phyloP scores from a whole-genome alignment of 2,797 vertebrate genomes.

The Ataeniobius toweri region DNA sequence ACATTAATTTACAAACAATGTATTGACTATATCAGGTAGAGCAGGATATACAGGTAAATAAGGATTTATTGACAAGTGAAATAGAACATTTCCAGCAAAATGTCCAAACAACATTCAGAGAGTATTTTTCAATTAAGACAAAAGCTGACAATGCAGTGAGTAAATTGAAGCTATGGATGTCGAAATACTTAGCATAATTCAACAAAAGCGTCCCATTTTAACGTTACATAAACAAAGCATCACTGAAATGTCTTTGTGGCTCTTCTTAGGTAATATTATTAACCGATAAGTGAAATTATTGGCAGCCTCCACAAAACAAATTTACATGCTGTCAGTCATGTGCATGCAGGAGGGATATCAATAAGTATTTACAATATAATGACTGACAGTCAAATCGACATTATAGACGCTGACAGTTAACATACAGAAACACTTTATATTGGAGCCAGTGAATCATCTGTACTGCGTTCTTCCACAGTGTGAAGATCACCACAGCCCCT shows the following conservation, averaged over 20 bases:
- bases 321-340: neutral
- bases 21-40: neutral
- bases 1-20: neutral
- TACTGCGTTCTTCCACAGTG: neutral
- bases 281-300: neutral
- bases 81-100: neutral
- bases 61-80: neutral
- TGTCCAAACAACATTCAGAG: too few species aligned
- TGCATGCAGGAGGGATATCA: neutral
- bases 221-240: neutral
- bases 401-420: slow-evolving; percentile 1
- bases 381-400: slow-evolving; percentile 26
- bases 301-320: neutral
- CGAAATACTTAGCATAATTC: neutral
- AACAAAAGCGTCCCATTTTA: neutral
- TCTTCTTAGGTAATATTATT: neutral
- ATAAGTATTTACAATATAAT: slow-evolving; percentile 32
- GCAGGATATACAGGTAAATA: neutral
- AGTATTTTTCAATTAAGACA: slow-evolving; percentile 1
- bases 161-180: neutral
- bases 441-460: neutral
- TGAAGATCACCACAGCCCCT: neutral
- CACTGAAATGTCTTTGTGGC: neutral
- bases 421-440: slow-evolving; percentile 1
- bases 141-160: neutral